Conservation (phyloP, 2,113 vertebrate species). For the Tragelaphus imberbis region DNA sequence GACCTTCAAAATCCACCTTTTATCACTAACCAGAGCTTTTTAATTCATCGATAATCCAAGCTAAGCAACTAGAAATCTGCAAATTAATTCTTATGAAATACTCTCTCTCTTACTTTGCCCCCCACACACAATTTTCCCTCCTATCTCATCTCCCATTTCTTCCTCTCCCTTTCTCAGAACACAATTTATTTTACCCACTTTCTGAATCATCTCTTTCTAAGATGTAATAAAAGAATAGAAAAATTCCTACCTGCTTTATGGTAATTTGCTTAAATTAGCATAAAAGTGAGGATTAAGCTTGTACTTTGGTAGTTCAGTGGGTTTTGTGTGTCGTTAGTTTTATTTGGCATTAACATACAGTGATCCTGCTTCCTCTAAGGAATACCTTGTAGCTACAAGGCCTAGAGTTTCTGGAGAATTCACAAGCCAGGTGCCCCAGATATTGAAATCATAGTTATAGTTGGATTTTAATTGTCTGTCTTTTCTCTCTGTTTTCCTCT, state of each 20-base stretch:
- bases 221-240: neutral
- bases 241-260: neutral
- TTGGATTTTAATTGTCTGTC: neutral
- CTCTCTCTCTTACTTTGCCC: no score
- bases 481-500: neutral
- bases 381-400: neutral
- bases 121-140: rapidly evolving
- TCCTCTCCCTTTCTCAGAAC: neutral
- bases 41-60: neutral
- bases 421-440: neutral
- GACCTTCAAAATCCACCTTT: neutral
- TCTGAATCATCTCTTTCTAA: neutral
- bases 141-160: rapidly evolving
- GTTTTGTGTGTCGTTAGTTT: neutral
- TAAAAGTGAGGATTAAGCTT: neutral
- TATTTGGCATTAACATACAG: neutral
- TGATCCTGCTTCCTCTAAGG: neutral
- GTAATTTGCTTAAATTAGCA: neutral
- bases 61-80: neutral
- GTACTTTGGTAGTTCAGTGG: neutral
- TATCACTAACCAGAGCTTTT: neutral
- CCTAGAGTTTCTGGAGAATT: neutral
- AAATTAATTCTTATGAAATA: neutral
- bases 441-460: neutral
- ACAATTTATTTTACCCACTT: neutral